phyloP scores from a whole-genome alignment of 1,140 invertebrate species.

The Rhagoletis zephyria region DNA sequence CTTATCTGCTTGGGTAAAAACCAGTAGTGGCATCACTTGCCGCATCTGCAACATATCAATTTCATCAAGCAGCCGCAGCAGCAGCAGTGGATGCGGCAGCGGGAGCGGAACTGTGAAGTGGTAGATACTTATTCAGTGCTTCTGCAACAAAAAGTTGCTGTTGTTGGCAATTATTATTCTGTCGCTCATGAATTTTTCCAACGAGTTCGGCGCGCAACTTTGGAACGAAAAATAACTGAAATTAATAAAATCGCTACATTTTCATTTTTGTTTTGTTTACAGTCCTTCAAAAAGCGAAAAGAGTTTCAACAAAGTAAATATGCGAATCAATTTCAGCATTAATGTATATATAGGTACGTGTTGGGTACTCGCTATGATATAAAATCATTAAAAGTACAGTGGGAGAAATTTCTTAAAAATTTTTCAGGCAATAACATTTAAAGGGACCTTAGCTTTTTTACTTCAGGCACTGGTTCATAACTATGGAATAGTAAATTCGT shows the following conservation, averaged over 20 bases:
- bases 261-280: not conserved
- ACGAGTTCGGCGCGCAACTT: not conserved
- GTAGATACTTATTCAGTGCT: not conserved
- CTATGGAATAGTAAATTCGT: too few relatives aligned
- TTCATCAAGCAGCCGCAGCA: not conserved
- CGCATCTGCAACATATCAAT: constrained; percentile 52
- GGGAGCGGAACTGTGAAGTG: not conserved
- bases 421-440: too few relatives aligned
- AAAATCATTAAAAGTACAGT: constrained; percentile 14
- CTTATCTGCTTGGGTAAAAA: not conserved
- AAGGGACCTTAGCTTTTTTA: too few relatives aligned
- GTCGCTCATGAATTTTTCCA: constrained; percentile 54
- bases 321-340: not conserved
- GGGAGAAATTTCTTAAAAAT: not conserved
- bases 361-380: not conserved
- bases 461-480: too few relatives aligned
- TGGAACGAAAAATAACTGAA: constrained; percentile 43
- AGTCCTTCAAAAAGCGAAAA: not conserved
- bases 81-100: not conserved
- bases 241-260: constrained; percentile 52
- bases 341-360: not conserved
- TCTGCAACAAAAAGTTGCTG: not conserved
- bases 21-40: constrained; percentile 22
- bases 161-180: constrained; percentile 51
- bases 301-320: not conserved